phyloP scores from a whole-genome alignment of 2,888 invertebrate genomes.

The Amphipyra berbera region DNA sequence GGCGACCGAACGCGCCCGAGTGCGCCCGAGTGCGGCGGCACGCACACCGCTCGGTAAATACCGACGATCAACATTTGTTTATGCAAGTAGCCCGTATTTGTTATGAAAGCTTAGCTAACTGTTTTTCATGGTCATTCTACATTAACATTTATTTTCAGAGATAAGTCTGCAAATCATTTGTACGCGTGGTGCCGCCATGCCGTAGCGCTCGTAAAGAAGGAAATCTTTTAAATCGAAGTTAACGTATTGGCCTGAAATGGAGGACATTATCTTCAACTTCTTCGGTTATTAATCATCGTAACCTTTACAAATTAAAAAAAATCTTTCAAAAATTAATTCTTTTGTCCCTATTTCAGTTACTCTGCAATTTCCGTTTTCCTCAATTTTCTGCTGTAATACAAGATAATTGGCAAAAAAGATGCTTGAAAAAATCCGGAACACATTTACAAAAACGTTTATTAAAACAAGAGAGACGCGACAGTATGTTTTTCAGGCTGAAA shows the following conservation, averaged over 20 bases:
- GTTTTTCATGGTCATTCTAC: constrained; percentile 31
- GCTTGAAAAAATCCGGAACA: not conserved
- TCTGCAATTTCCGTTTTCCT: too few species aligned
- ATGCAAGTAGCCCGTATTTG: constrained; percentile 40
- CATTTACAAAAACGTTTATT: constrained; percentile 20
- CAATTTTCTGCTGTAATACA: too few species aligned
- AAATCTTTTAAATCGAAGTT: too few species aligned
- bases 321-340: too few species aligned
- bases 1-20: constrained; percentile 55
- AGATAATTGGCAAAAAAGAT: too few species aligned
- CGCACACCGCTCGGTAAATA: constrained; percentile 41
- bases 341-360: too few species aligned
- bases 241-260: too few species aligned
- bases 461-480: constrained; percentile 10
- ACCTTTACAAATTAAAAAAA: too few species aligned
- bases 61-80: constrained; percentile 35
- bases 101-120: constrained; percentile 41
- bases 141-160: constrained; percentile 20
- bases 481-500: constrained; percentile 46
- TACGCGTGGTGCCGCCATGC: too few species aligned
- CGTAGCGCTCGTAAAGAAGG: too few species aligned
- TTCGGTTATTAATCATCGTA: too few species aligned
- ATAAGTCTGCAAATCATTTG: not conserved
- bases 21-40: constrained; percentile 47
- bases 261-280: too few species aligned